Base-by-base conservation (phyloP, 2,888 invertebrate species). In the Prostheceraeus crozeri region DNA sequence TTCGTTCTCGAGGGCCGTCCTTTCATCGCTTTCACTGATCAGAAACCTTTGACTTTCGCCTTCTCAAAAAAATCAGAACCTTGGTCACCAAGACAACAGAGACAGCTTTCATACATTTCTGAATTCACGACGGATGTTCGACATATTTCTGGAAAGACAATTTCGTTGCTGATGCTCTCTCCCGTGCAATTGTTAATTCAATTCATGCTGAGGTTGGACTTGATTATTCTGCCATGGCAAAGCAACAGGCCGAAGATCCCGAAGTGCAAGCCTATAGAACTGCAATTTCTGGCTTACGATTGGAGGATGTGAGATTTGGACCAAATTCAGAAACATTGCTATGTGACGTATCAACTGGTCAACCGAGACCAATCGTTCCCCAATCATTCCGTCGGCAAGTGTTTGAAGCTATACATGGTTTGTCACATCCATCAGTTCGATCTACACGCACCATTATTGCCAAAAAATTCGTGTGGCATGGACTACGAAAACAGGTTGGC, bases 1-100 rank as follows among this genome's bases (percentile, higher is more conserved):
- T 62, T 57, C 46, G 11, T 61, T n/a, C 10, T 66, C 0, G 77
- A 78, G 66, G 73, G 69, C 0, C 63, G 69, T 30, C 21, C 69
- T 46, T 69, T 72, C 46, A 65, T 55, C 0, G 68, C 76, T 73
- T 60, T 36, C 46, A 65, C 61, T 6, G 65, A 66, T 40, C 65
- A 66, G 28, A 65, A 66, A 40, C 63, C 72, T 0, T 54, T 75
- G 16, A 62, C 61, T 0, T 72, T 63, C 35, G 73, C 74, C 0
- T 71, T 77, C 56, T 16, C 57, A 3, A 63, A 69, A 61, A 68
- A 71, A 0, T 73, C 40, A 19, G 40, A 40, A 6, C 14, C 14
- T 19, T 40, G 40, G 40, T 19, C 40, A 40, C 40, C 40, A 40
- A 14, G 40, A 40, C 40, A 40, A 19, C n/a, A 14, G n/a, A 14